phyloP scores from a whole-genome alignment of 2,113 vertebrate genomes.

The Etia nguti region DNA sequence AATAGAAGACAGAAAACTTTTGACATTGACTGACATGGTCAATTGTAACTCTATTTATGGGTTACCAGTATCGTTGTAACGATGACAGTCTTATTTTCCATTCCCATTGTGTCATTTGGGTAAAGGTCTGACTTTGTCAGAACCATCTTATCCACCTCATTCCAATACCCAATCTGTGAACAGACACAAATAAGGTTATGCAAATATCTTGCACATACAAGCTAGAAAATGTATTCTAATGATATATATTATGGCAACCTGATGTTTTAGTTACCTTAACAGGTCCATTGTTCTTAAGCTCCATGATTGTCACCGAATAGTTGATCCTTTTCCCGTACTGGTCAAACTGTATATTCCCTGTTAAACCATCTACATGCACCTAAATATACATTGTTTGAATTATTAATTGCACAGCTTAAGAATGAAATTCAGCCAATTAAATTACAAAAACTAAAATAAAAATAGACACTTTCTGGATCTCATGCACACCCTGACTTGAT shows the following conservation, averaged over 20 bases:
- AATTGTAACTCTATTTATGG: neutral
- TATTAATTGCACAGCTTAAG: neutral
- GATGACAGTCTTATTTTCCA: slow-evolving; percentile 96
- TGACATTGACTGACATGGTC: neutral
- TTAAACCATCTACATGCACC: slow-evolving; percentile 93
- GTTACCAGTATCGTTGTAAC: slow-evolving; percentile 95
- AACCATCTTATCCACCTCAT: slow-evolving; percentile 96
- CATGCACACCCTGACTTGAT: neutral
- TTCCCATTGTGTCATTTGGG: slow-evolving; percentile 88
- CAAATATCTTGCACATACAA: neutral
- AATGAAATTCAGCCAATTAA: neutral
- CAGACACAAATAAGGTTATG: neutral
- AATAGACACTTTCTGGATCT: neutral
- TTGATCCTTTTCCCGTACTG: slow-evolving; percentile 95
- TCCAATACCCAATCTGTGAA: slow-evolving; percentile 94
- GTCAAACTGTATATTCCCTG: slow-evolving; percentile 96
- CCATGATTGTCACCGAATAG: slow-evolving; percentile 95
- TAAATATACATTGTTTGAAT: slow-evolving; percentile 34
- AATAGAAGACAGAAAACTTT: neutral
- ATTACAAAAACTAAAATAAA: neutral
- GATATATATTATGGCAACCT: neutral
- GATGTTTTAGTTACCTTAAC: slow-evolving; percentile 80
- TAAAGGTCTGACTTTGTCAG: slow-evolving; percentile 89
- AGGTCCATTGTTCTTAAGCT: slow-evolving; percentile 92
- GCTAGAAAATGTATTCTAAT: neutral